Evolutionary conservation across 2,888 invertebrate species (phyloP).

Genomic region (Uropetala carovei): DNA sequence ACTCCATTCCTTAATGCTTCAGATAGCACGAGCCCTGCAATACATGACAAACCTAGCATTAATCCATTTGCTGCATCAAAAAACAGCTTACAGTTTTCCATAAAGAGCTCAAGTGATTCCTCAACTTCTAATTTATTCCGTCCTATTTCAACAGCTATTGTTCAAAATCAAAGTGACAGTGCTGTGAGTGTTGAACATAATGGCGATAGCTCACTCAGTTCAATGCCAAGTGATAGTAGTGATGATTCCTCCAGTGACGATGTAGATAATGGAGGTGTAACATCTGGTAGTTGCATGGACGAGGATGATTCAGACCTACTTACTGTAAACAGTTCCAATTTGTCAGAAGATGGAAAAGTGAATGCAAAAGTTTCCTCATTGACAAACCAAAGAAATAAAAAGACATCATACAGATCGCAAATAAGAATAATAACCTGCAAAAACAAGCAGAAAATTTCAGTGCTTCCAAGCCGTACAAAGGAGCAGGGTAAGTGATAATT

Average conservation of each 20-base stretch:
- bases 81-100: conserved; percentile 30
- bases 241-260: conserved; percentile 66
- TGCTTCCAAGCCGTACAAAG: conserved; percentile 55
- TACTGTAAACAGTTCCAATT: conserved; percentile 27
- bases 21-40: conserved; percentile 68
- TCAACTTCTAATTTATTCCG: not conserved
- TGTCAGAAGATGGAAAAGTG: conserved; percentile 38
- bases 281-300: conserved; percentile 40
- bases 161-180: not conserved
- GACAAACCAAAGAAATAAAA: conserved; percentile 18
- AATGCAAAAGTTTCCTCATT: not conserved
- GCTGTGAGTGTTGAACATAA: conserved; percentile 81
- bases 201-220: conserved; percentile 80
- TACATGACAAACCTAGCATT: not conserved
- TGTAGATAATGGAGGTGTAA: conserved; percentile 34
- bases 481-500: conserved; percentile 54
- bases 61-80: not conserved
- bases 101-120: not conserved
- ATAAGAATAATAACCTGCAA: conserved; percentile 46
- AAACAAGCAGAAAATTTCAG: conserved; percentile 46
- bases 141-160: not conserved
- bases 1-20: conserved; percentile 75
- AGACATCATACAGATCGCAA: conserved; percentile 36
- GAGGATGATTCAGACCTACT: conserved; percentile 50
- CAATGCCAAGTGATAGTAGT: conserved; percentile 71